A percentile compares a stretch with the other conserved stretches of the same genome.
Conservation (phyloP, 1,140 invertebrate species). For the Drosophila busckii region DNA sequence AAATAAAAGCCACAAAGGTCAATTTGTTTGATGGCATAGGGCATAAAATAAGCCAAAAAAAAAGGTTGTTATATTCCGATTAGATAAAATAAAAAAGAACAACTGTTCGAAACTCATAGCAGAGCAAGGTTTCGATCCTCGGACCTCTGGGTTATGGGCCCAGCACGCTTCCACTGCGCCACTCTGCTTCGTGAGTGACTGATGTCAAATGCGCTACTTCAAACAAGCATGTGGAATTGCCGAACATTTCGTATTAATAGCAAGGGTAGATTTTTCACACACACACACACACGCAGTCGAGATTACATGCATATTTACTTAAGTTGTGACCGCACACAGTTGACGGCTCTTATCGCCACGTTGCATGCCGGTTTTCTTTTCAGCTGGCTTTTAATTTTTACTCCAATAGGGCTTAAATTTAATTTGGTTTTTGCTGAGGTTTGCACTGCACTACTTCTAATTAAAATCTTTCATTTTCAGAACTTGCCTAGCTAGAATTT, state of each 20-base stretch:
- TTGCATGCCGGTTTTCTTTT: conserved; percentile 34
- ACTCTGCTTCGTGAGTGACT: conserved; percentile 84
- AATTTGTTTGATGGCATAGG: too few species aligned
- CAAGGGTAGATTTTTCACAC: neutral
- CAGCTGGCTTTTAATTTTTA: conserved; percentile 23
- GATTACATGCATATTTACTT: conserved; percentile 68
- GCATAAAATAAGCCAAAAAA: too few species aligned
- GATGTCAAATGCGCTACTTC: neutral
- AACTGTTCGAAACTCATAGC: conserved; percentile 80
- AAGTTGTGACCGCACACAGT: conserved; percentile 26
- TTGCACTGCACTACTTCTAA: too few species aligned
- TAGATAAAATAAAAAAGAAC: conserved; percentile 9
- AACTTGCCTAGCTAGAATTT: too few species aligned
- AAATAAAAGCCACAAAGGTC: too few species aligned
- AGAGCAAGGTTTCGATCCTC: conserved; percentile 97
- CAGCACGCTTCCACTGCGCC: conserved; percentile 98
- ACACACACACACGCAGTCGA: neutral
- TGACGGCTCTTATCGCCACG: conserved; percentile 41
- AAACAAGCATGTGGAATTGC: neutral
- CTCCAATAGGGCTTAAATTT: too few species aligned
- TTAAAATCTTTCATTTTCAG: too few species aligned
- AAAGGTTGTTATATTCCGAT: neutral
- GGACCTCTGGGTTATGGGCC: conserved; percentile 99
- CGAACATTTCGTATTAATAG: neutral
- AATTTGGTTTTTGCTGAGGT: too few species aligned